Base-by-base conservation (phyloP, 1,140 invertebrate species). In the Drosophila parabipectinata region DNA sequence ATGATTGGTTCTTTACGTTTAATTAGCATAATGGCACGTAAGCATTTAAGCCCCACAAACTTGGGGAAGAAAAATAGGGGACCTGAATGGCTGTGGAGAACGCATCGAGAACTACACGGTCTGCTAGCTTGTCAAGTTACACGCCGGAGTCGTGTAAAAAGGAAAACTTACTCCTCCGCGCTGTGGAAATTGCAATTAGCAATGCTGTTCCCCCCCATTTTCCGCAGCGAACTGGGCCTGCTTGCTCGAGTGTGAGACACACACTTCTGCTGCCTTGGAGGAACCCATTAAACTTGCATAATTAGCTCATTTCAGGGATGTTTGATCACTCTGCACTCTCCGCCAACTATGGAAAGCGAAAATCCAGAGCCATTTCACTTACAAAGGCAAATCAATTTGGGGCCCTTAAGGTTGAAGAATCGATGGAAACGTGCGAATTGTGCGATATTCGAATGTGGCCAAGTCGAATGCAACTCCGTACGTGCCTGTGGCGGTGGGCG, bases 1-100 rank as follows among this genome's bases (percentile, higher is more conserved):
- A 45, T 34, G 53, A 62, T 56, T n/a, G 39, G 63, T 21, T 32
- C 51, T 53, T 21, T 37, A 53, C 79, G 47, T 74, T 78, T 76
- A 81, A 82, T 81, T 77, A 78, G 59, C 72, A 55, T 80, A 81
- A 80, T 85, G 71, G 67, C 44, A 44, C 6, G n/a, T 24, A 57
- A 15, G 63, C 62, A 85, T 77, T 87, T 81, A 62, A 85, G 81
- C 67, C 80, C 69, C 56, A 14, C 32, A 54, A 68, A 59, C 61
- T 71, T 47, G 15, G 44, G 44, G 44, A 47, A 57, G 63, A 12
- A 56, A 54, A 68, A 68, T 52, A 9, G 2, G 24, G 50, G 9
- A 10, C 21, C 26, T 1, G 21, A 64, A 64, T 39, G 51, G 50
- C 47, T 55, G 48, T 54, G 28, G 15, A 21, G 62, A 67, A 64